These are phyloP conservation scores for Mandrillus leucophaeus DNA, from an alignment of 2,113 vertebrate species.

Conservation along the genomic window DNA sequence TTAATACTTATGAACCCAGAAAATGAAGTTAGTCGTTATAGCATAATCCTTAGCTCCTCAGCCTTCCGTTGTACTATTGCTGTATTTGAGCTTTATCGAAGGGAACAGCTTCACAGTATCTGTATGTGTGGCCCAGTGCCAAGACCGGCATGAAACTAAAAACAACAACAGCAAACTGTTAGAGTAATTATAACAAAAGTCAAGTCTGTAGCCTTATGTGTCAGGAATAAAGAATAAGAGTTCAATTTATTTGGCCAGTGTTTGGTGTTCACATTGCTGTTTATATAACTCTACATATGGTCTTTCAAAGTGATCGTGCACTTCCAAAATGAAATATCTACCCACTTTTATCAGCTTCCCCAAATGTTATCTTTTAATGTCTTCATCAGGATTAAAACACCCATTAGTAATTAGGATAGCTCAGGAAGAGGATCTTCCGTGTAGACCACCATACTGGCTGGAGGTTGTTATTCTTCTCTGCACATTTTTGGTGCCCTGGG, in stretches of 20 bases:
- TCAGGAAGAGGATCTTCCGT: neutral
- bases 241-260: neutral
- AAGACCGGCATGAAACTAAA: conserved; percentile 27
- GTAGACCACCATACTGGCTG: neutral
- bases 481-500: neutral
- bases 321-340: neutral
- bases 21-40: neutral
- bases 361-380: neutral
- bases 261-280: neutral
- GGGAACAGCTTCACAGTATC: conserved; percentile 31
- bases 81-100: neutral
- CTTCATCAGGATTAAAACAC: neutral
- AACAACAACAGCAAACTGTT: neutral
- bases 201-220: conserved; percentile 45
- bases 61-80: neutral
- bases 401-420: neutral
- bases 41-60: neutral
- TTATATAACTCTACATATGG: neutral
- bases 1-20: neutral
- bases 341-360: neutral
- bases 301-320: neutral
- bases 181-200: conserved; percentile 51
- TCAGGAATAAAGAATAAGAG: conserved; percentile 38
- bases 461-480: neutral
- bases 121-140: neutral